Base-by-base conservation (phyloP, 2,888 invertebrate genomes). In the Oligia strigilis region DNA sequence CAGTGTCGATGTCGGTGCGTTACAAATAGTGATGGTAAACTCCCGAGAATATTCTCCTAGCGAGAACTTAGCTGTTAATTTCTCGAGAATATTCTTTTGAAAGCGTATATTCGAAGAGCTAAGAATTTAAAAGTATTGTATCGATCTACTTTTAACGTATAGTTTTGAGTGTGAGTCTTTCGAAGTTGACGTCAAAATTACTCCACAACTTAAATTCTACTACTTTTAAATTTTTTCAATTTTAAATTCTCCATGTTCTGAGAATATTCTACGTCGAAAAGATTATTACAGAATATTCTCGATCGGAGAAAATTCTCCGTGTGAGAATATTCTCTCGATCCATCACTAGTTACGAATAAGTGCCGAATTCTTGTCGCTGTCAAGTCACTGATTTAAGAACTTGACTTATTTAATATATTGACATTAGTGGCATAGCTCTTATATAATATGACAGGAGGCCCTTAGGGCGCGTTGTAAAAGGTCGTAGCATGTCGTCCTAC, bases 401-500 rank as follows among this genome's bases (percentile, higher is more conserved):
- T 62, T 55, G 5, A 23, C 36, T n/a, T 55, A 23, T 49, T 23
- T 62, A 71, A 14, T 6, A 62, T 60, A 62, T 60, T 66, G 46
- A 60, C 17, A 64, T 29, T 52, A 49, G 29, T 58, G 46, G 23
- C 46, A n/a, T 58, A 69, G 23, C 23, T 65, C 14, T 14, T 29
- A 65, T 69, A 60, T 75, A 64, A 66, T 64, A 65, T 77, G 60
- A 78, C 58, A 66, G 80, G 80, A 85, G 89, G 86, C 85, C 88
- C 83, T 89, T 86, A 92, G 90, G 89, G 91, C 88, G 80, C 81
- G 55, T 88, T 81, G 72, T 77, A 80, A 87, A 84, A 87, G 83
- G 82, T 83, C 85, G 85, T 89, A 85, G 88, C 88, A 83, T 86
- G 78, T 83, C 58, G 92, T 91, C 92, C 92, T 93, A 93, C 91